These are phyloP conservation scores for Myoxocephalus aenaeus DNA, from an alignment of 2,797 vertebrate species.

Conservation along the genomic window DNA sequence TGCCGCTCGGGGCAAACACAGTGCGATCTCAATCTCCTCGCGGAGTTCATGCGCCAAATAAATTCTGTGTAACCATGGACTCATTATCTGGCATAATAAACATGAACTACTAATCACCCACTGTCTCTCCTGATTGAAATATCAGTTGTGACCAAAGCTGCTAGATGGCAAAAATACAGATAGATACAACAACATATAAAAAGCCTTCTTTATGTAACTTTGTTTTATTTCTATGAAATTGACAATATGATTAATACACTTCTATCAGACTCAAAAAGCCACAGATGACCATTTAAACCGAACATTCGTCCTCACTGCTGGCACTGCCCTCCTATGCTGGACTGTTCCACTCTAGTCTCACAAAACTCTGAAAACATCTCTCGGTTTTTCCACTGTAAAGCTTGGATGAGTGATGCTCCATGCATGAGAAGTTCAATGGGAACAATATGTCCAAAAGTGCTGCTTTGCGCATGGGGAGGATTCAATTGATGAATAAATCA, in stretches of 20 bases:
- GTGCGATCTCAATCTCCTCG: too few species aligned
- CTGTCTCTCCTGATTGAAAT: too few species aligned
- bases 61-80: too few species aligned
- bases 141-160: background rate
- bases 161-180: background rate
- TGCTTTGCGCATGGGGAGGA: conserved; percentile 55
- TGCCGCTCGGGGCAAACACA: too few species aligned
- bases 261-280: background rate
- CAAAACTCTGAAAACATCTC: conserved; percentile 43
- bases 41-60: too few species aligned
- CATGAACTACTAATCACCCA: too few species aligned
- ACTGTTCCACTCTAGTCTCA: conserved; percentile 35
- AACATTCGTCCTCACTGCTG: conserved; percentile 14
- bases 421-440: conserved; percentile 66
- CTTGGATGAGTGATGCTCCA: conserved; percentile 67
- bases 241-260: background rate
- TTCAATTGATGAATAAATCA: conserved; percentile 70
- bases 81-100: too few species aligned
- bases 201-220: background rate
- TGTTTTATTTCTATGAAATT: background rate
- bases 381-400: conserved; percentile 70
- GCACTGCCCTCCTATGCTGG: too few species aligned
- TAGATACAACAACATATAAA: background rate
- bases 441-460: conserved; percentile 64
- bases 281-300: background rate